Base-by-base conservation (phyloP, 2,797 vertebrate species). In the Cottoperca gobio region DNA sequence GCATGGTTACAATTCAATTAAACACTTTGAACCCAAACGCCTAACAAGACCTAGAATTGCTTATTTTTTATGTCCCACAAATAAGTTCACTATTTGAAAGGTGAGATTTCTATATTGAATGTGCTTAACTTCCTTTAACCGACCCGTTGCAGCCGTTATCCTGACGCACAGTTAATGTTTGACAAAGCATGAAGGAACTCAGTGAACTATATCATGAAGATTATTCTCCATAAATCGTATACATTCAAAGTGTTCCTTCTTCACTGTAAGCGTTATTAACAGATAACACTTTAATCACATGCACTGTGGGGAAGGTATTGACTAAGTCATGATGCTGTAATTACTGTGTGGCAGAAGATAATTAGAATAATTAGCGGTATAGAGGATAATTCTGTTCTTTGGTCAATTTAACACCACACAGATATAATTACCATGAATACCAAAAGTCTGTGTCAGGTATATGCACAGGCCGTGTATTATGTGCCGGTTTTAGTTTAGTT, bases 401-500 rank as follows among this genome's bases (percentile, higher is more conserved):
- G 33, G 3, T 50, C 2, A 65, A 71, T 3, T 49, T 37, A 17
- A 14, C 23, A 35, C 10, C 7, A 3, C 10, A 46, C 28, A 53
- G 6, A 26, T 48, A 35, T 37, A 5, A 76, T 57, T 78, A 33
- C 31, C 26, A 26, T 24, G 40, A 68, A 26, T 39, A 12, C 24
- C 46, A 69, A 78, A 45, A 52, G 2, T 35, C 57, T 72, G 45
- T 50, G n/a, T 67, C n/a, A 49, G 49, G 13, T 17, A 8, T 55
- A 31, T 26, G 24, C n/a, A 73, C 7, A 58, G 17, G 12, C 17
- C 14, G n/a, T 21, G 23, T 70, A 8, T 57, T 69, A 53, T 62
- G 31, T 46, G 43, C 67, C 77, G 24, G 49, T 71, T 79, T 58
- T 17, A 60, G 55, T 12, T 42, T 24, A 42, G 68, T 79, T 64